Evolutionary conservation across 2,797 vertebrate genomes (phyloP), one percentile per base, ranked within the genome.

Genomic region (Danio albolineatus): DNA sequence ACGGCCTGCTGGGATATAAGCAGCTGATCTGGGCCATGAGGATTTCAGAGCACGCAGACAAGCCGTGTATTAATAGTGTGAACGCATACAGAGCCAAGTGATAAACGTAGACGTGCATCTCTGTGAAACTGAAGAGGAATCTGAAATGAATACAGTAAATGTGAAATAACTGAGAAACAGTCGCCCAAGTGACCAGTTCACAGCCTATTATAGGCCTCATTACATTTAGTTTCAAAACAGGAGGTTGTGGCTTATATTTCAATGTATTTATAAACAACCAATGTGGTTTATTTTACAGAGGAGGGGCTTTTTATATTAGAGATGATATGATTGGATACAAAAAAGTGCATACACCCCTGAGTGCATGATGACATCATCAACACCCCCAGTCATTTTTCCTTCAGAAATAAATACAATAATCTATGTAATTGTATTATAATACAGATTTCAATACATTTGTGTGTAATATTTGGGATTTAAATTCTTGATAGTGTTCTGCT

Each of bases 1-100:
- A 36, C 13, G 14, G 61, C 74, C 49, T 44, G 61, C 49, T 66
- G 74, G 74, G 51, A 73, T 66, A 56, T 43, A 16, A 54, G 62
- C 61, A 76, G 48, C 61, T 66, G 74, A 76, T 54, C 38, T 4
- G 19, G 39, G 8, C 12, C 17, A 5, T 9, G 9, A 49, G 61
- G 48, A 65, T 54, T 66, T 41, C 61, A 44, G 48, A 28, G 60
- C 60, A 7, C 4, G 28, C 72, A 7, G 9, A 48, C 61, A 12
- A 61, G 61, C 17, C 6, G 6, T 13, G 61, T 66, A 76, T 66
- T 56, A 66, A 76, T 53, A 64, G 73, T 21, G 59, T 62, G 46
- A 62, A 62, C 1, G 2, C 67, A 71, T 36, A 39, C n/a, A 28
- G 28, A 14, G 10, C 5, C 19, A 10, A 59, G 10, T 46, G 71